These are phyloP conservation scores for Carpatolechia fugitivella DNA, from an alignment of 2,888 invertebrate genomes.

Conservation along the genomic window DNA sequence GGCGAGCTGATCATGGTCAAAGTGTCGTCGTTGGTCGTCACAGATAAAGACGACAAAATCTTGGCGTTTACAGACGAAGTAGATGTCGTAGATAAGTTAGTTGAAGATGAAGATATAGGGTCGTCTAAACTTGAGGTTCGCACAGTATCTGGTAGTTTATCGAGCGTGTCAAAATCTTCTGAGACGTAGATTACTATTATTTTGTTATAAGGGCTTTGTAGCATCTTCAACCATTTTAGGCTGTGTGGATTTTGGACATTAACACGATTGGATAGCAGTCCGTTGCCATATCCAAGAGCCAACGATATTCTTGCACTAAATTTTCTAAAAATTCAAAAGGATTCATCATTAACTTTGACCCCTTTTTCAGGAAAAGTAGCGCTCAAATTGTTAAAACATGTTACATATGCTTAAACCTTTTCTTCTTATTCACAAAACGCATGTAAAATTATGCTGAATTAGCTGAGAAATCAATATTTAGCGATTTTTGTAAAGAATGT, in stretches of 20 bases:
- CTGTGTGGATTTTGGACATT: constrained; percentile 61
- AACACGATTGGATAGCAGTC: constrained; percentile 56
- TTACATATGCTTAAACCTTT: background rate
- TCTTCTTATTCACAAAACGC: too few relatives aligned
- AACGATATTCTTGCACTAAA: constrained; percentile 54
- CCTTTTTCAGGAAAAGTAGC: background rate
- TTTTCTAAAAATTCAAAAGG: constrained; percentile 47
- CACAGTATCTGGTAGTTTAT: background rate
- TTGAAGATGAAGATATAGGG: too few relatives aligned
- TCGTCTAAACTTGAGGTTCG: too few relatives aligned
- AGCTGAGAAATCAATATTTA: too few relatives aligned
- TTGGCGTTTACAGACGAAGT: background rate
- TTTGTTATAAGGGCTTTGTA: constrained; percentile 43
- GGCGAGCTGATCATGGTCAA: constrained; percentile 50
- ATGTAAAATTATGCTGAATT: too few relatives aligned
- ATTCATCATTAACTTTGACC: constrained; percentile 41
- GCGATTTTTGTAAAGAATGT: background rate
- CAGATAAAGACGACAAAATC: background rate
- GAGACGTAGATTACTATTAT: background rate
- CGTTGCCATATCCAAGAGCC: constrained; percentile 58
- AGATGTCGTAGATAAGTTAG: too few relatives aligned
- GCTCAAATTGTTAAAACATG: background rate
- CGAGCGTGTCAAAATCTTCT: background rate
- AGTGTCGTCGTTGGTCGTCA: constrained; percentile 34
- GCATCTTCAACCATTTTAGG: constrained; percentile 25